Evolutionary conservation across 2,888 invertebrate genomes (phyloP).

Genomic region (Eumacrocentrus americanus): DNA sequence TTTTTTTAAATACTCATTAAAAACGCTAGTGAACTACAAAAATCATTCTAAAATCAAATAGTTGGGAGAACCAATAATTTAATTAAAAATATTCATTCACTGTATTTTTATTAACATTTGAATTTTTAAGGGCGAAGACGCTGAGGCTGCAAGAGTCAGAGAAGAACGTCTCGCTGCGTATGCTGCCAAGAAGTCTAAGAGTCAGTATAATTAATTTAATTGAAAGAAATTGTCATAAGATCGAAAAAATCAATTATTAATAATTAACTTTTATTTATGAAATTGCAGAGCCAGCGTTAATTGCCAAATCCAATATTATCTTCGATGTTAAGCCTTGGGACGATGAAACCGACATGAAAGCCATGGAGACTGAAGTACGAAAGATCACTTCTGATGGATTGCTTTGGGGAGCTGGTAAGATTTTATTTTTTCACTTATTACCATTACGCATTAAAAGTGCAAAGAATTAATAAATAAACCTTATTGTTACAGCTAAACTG

Average conservation of each 20-base stretch:
- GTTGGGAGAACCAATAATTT: no score
- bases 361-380: conserved; percentile 81
- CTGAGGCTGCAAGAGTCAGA: conserved; percentile 75
- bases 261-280: conserved; percentile 9
- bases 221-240: not conserved
- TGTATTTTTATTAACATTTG: not conserved
- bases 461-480: conserved; percentile 20
- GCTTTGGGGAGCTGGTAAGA: conserved; percentile 85
- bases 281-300: conserved; percentile 75
- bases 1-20: no score
- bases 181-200: conserved; percentile 89
- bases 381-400: conserved; percentile 83
- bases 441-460: not conserved
- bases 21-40: no score
- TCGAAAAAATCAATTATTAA: no score
- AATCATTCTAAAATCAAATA: no score
- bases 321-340: conserved; percentile 94
- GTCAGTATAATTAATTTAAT: conserved; percentile 60
- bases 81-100: not conserved
- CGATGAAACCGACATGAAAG: conserved; percentile 91
- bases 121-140: conserved; percentile 69
- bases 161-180: conserved; percentile 89
- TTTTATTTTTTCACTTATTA: not conserved
- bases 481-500: conserved; percentile 71
- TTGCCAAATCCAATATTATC: conserved; percentile 94